Percentiles rank a stretch among this genome's conserved stretches.
These are phyloP conservation scores for Elaeidobius kamerunicus DNA, from an alignment of 2,888 invertebrate species.

Conservation along the genomic window DNA sequence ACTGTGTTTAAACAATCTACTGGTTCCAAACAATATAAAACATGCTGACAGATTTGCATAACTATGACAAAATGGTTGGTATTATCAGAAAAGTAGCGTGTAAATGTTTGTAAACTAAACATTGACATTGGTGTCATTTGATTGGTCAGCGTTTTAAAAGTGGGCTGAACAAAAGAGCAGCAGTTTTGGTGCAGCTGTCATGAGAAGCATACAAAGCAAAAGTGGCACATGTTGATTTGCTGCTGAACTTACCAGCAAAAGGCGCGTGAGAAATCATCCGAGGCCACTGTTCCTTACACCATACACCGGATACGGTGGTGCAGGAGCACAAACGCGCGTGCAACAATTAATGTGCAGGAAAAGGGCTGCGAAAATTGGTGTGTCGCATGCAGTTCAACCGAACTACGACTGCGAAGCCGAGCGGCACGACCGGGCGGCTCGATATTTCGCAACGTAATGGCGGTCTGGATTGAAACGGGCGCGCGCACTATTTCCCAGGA, in stretches of 20 bases:
- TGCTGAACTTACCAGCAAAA: constrained; percentile 42
- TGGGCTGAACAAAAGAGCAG: constrained; percentile 9
- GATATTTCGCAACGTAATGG: constrained; percentile 46
- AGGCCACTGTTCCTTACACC: constrained; percentile 52
- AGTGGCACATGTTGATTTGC: constrained; percentile 14
- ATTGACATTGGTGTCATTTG: too few species aligned
- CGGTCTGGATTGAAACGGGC: constrained; percentile 38
- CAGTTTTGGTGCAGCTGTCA: constrained; percentile 4
- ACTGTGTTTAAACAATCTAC: too few species aligned
- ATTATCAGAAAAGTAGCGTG: too few species aligned
- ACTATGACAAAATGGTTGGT: too few species aligned
- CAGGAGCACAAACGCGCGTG: constrained; percentile 22
- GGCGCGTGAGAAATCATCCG: constrained; percentile 50
- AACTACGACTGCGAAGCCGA: constrained; percentile 31
- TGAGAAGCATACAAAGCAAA: constrained; percentile 9
- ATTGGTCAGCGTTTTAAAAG: too few species aligned
- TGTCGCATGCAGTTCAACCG: constrained; percentile 37
- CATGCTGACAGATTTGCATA: too few species aligned
- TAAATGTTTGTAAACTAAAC: too few species aligned
- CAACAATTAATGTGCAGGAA: constrained; percentile 20
- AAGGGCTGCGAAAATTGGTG: constrained; percentile 19
- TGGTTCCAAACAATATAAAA: too few species aligned
- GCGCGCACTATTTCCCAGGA: constrained; percentile 43
- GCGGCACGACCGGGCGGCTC: constrained; percentile 40
- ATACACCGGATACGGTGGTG: constrained; percentile 42